phyloP scores from a whole-genome alignment of 1,140 invertebrate genomes.

The Amphibalanus amphitrite region DNA sequence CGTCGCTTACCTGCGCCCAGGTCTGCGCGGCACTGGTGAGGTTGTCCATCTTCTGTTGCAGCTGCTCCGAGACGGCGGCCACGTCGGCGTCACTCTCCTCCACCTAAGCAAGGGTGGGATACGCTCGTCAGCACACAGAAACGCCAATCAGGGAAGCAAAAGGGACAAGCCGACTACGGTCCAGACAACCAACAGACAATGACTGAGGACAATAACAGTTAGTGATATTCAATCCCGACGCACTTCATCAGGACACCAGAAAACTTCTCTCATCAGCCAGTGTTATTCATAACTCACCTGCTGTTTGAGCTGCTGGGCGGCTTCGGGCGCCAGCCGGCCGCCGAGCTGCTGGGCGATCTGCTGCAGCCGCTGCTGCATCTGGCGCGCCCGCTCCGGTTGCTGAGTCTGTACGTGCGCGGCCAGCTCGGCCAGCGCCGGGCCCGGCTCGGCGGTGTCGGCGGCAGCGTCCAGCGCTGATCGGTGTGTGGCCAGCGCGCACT shows the following conservation, averaged over 20 bases:
- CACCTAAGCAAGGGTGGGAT: too few species aligned
- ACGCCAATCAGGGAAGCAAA: too few species aligned
- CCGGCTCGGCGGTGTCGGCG: not conserved
- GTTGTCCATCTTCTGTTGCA: not conserved
- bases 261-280: too few species aligned
- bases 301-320: not conserved
- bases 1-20: not conserved
- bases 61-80: not conserved
- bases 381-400: not conserved
- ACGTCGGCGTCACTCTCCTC: not conserved
- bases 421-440: not conserved
- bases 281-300: too few species aligned
- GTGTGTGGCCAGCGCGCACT: not conserved
- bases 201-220: too few species aligned
- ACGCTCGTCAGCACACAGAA: too few species aligned
- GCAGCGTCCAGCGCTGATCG: too few species aligned
- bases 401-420: not conserved
- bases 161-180: too few species aligned
- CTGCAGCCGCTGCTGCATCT: not conserved
- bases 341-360: not conserved
- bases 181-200: too few species aligned
- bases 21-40: not conserved
- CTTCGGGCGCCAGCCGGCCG: not conserved
- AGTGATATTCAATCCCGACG: too few species aligned
- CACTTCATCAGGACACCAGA: too few species aligned